A percentile compares a stretch with the other conserved stretches of the same genome.
These are phyloP conservation scores for Bos taurus DNA, from an alignment of 2,113 vertebrate genomes.

Conservation along the genomic window DNA sequence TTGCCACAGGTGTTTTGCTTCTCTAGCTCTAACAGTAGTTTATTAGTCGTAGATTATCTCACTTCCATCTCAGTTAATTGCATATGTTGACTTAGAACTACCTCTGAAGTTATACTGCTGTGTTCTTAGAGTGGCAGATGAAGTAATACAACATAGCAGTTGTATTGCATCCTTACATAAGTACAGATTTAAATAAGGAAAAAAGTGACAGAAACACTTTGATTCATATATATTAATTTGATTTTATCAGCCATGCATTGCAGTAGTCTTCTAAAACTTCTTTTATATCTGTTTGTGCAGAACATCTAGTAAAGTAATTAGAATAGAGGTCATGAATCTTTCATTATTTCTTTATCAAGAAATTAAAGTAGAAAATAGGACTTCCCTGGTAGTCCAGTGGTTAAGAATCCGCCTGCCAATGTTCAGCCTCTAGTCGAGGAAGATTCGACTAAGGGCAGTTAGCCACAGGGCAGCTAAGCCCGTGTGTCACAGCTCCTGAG, in stretches of 20 bases:
- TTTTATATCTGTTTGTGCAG: background rate
- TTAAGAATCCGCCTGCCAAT: background rate
- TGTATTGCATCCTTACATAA: background rate
- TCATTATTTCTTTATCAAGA: background rate
- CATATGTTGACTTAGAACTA: slow-evolving; percentile 7
- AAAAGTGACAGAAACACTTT: background rate
- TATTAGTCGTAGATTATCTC: background rate
- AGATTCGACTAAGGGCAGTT: background rate
- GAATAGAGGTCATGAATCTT: background rate
- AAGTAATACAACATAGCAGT: background rate
- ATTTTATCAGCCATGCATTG: background rate
- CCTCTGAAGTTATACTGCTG: background rate
- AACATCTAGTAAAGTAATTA: background rate
- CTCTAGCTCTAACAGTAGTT: background rate
- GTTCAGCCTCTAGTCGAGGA: background rate
- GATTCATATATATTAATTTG: background rate
- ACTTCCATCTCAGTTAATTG: background rate
- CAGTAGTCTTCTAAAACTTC: background rate
- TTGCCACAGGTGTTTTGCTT: slow-evolving; percentile 16
- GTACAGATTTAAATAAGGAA: background rate
- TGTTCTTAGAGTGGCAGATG: background rate
- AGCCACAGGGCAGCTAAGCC: background rate
- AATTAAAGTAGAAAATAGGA: background rate
- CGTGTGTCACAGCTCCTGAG: background rate
- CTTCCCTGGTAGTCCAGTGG: background rate